Evolutionary conservation across 2,888 invertebrate genomes (phyloP).

Genomic region (Hirtodrosophila trivittata): DNA sequence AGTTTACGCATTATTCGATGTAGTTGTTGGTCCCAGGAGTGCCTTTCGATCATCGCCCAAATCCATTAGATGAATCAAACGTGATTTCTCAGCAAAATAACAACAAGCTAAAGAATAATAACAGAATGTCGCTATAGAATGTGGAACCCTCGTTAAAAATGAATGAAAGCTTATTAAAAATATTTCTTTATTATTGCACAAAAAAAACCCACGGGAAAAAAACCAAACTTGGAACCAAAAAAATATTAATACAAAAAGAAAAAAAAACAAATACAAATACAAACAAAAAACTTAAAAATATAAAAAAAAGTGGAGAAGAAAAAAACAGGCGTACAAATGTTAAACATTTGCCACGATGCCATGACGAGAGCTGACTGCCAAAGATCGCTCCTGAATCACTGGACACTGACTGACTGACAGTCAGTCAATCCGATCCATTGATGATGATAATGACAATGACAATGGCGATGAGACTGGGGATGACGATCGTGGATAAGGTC

Average conservation of each 20-base stretch:
- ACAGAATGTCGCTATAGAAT: conserved; percentile 73
- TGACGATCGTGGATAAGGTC: conserved; percentile 42
- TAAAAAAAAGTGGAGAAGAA: conserved; percentile 13
- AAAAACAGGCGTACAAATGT: conserved; percentile 78
- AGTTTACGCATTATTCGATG: conserved; percentile 41
- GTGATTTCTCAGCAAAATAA: conserved; percentile 49
- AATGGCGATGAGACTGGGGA: conserved; percentile 2
- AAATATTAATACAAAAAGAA: conserved; percentile 5
- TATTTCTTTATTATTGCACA: conserved; percentile 75
- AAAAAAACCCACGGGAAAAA: conserved; percentile 30
- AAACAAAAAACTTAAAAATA: conserved; percentile 27
- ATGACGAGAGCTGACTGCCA: conserved; percentile 71
- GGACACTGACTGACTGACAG: conserved; percentile 31
- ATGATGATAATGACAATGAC: conserved; percentile 44
- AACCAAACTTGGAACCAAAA: conserved; percentile 27
- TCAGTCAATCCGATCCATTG: conserved; percentile 44
- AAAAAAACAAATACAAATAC: conserved; percentile 5
- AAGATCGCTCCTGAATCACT: conserved; percentile 44
- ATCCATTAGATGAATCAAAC: conserved; percentile 77
- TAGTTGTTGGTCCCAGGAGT: conserved; percentile 59
- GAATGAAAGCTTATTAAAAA: conserved; percentile 80
- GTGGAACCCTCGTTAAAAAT: conserved; percentile 77
- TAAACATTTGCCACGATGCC: conserved; percentile 79
- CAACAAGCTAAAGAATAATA: conserved; percentile 39
- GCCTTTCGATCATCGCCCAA: conserved; percentile 45